These are phyloP conservation scores for Bovichtus variegatus DNA, from an alignment of 2,797 vertebrate genomes.

Conservation along the genomic window DNA sequence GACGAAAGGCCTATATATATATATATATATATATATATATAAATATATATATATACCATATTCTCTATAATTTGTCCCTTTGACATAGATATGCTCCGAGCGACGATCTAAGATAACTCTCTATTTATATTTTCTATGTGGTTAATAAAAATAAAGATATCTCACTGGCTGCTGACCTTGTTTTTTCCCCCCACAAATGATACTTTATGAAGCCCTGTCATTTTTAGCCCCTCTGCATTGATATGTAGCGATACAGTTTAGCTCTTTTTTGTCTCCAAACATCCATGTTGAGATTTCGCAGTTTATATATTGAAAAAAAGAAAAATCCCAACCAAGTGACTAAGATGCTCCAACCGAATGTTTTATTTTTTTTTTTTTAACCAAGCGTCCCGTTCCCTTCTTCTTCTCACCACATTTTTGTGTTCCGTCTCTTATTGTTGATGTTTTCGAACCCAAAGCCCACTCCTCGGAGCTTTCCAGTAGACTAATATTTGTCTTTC, in stretches of 20 bases:
- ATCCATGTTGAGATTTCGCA: constrained; percentile 6
- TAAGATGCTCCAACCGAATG: background rate
- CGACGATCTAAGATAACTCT: constrained; percentile 37
- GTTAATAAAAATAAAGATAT: constrained; percentile 46
- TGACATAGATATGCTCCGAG: constrained; percentile 15
- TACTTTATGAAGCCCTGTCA: constrained; percentile 26
- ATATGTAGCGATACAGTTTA: constrained; percentile 18
- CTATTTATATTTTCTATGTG: constrained; percentile 28
- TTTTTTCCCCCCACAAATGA: constrained; percentile 58
- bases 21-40: background rate
- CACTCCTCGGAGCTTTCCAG: constrained; percentile 73
- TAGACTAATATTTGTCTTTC: constrained; percentile 88
- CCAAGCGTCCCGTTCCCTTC: background rate
- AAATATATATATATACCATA: background rate
- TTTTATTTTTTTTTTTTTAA: constrained; percentile 15
- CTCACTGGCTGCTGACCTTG: constrained; percentile 31
- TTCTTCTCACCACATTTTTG: constrained; percentile 38
- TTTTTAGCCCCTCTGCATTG: constrained; percentile 36
- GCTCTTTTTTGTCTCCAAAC: constrained; percentile 20
- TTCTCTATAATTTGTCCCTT: constrained; percentile 25
- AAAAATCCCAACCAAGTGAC: constrained; percentile 7
- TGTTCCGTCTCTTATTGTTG: constrained; percentile 65
- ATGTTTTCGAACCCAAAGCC: constrained; percentile 66
- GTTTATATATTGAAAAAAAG: constrained; percentile 40
- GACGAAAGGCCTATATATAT: background rate